Evolutionary conservation across 2,888 invertebrate species (phyloP), one percentile per base, ranked within the genome.

Genomic region (Nephrocerus scutellatus): DNA sequence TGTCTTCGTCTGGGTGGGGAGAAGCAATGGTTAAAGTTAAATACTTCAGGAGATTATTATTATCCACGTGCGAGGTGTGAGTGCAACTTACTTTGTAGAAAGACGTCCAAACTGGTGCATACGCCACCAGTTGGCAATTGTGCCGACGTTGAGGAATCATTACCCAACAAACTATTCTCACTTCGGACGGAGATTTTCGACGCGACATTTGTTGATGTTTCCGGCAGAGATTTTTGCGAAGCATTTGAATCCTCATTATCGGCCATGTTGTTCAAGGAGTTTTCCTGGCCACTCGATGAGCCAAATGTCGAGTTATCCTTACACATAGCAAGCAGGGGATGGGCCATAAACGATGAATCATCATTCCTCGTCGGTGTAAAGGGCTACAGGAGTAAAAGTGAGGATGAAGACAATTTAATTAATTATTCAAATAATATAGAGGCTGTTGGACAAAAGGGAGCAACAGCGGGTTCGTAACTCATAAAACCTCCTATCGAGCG

Each of bases 61-160:
- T 13, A 26, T 8, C 5, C 5, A 8, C 10, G 8, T 8, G 10
- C 7, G 10, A 22, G 22, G 22, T 8, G 22, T 22, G 10, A 8
- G 22, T 22, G 22, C 10, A 22, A 8, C 22, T 8, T 22, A 22
- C 22, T 61, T 43, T 61, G 59, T 23, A 63, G 49, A 25, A 62
- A 60, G 8, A 58, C 54, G 38, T 62, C 63, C 35, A 59, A 32
- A n/a, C 54, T 55, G 33, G 57, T 50, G 24, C 10, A 7, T 7
- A 8, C 10, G 22, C 7, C 7, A 22, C 22, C 22, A 22, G 7
- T n/a, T n/a, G n/a, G n/a, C n/a, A n/a, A n/a, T n/a, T n/a, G n/a
- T n/a, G n/a, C n/a, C n/a, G n/a, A n/a, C n/a, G n/a, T n/a, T n/a
- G n/a, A n/a, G n/a, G n/a, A n/a, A n/a, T n/a, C n/a, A n/a, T n/a